Percentiles rank a stretch among this genome's conserved stretches.
Conservation (phyloP, 2,888 invertebrate genomes). For the Pseudeuparius sepicola region DNA sequence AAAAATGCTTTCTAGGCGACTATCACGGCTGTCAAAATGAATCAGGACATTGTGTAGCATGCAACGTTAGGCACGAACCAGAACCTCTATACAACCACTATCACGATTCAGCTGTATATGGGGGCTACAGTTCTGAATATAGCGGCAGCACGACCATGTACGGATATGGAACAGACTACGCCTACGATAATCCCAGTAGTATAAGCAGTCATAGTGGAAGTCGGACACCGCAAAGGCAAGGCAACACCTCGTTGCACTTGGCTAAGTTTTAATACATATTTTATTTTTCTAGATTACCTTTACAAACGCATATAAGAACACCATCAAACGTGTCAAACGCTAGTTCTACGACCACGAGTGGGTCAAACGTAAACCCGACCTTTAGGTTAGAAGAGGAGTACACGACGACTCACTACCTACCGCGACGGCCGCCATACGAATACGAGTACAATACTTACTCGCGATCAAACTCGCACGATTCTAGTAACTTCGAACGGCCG, state of each 20-base stretch:
- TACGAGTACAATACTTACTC: slow-evolving; percentile 35
- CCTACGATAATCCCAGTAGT: slow-evolving; percentile 48
- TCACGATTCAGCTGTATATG: slow-evolving; percentile 30
- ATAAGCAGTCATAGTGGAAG: slow-evolving; percentile 39
- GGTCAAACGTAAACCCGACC: slow-evolving; percentile 51
- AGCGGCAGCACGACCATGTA: slow-evolving; percentile 36
- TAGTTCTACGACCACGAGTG: slow-evolving; percentile 46
- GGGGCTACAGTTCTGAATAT: slow-evolving; percentile 37
- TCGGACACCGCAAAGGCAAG: slow-evolving; percentile 36
- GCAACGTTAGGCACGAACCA: slow-evolving; percentile 28
- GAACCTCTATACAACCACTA: slow-evolving; percentile 25
- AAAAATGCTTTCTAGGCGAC: slow-evolving; percentile 38
- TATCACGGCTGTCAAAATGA: slow-evolving; percentile 30
- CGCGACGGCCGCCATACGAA: slow-evolving; percentile 34
- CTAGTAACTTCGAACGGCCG: slow-evolving; percentile 45
- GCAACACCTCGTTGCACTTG: slow-evolving; percentile 5
- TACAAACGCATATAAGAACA: slow-evolving; percentile 59
- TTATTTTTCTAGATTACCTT: slow-evolving; percentile 32
- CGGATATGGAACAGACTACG: slow-evolving; percentile 41
- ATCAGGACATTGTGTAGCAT: slow-evolving; percentile 31
- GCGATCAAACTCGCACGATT: slow-evolving; percentile 43
- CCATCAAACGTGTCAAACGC: slow-evolving; percentile 65
- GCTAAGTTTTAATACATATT: no score
- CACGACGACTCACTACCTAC: slow-evolving; percentile 41
- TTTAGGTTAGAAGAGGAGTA: slow-evolving; percentile 52